These are phyloP conservation scores for Solen grandis DNA, from an alignment of 1,140 invertebrate genomes.

Conservation along the genomic window DNA sequence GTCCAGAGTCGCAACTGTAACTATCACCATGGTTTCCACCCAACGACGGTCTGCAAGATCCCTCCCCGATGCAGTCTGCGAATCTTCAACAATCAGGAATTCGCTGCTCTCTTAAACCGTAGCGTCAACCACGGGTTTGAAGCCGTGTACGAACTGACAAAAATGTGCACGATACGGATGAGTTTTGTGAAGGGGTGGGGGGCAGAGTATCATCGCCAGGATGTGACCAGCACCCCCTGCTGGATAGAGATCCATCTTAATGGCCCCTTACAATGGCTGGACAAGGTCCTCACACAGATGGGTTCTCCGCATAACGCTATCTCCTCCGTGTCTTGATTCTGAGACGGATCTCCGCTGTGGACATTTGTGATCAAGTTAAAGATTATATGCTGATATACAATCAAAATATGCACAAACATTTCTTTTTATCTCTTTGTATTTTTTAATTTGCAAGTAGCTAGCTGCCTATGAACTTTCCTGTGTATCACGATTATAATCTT, in stretches of 20 bases:
- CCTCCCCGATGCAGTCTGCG: slow-evolving; percentile 92
- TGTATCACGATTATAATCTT: too few relatives aligned
- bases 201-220: slow-evolving; percentile 82
- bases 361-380: too few relatives aligned
- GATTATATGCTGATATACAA: too few relatives aligned
- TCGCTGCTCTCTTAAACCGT: slow-evolving; percentile 93
- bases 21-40: slow-evolving; percentile 95
- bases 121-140: slow-evolving; percentile 90
- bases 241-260: slow-evolving; percentile 83
- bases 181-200: slow-evolving; percentile 83
- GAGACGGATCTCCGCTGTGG: too few relatives aligned
- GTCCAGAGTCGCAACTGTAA: slow-evolving; percentile 98
- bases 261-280: slow-evolving; percentile 81
- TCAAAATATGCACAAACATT: too few relatives aligned
- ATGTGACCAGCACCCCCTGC: slow-evolving; percentile 83
- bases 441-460: too few relatives aligned
- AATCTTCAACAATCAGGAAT: slow-evolving; percentile 99
- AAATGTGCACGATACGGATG: slow-evolving; percentile 97
- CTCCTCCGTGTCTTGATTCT: slow-evolving; percentile 80
- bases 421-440: too few relatives aligned
- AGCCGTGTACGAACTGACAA: slow-evolving; percentile 97
- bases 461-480: too few relatives aligned
- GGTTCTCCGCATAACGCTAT: slow-evolving; percentile 80
- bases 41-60: slow-evolving; percentile 94
- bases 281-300: slow-evolving; percentile 81